Evolutionary conservation across 2,113 vertebrate genomes (phyloP).

Genomic region (Gasterosteus nipponicus): DNA sequence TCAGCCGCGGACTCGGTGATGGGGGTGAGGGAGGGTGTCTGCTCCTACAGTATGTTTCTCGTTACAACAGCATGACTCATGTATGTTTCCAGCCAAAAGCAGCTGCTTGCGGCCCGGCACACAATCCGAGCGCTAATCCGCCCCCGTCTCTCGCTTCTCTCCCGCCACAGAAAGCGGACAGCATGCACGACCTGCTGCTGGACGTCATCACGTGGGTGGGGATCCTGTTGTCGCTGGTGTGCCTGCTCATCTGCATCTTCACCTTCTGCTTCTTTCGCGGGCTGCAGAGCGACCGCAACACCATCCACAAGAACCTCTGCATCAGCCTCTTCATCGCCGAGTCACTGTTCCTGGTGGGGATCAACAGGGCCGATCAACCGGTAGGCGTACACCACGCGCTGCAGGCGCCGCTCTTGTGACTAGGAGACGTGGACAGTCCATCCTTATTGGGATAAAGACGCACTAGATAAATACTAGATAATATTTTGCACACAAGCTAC

Average conservation of each 20-base stretch:
- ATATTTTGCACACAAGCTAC: constrained; percentile 1
- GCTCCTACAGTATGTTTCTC: constrained; percentile 22
- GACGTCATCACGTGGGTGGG: constrained; percentile 99
- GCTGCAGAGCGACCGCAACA: constrained; percentile 97
- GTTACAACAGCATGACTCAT: constrained; percentile 29
- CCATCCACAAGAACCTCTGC: constrained; percentile 98
- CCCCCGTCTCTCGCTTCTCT: constrained; percentile 20
- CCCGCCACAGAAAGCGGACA: constrained; percentile 86
- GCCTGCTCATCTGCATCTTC: constrained; percentile 99
- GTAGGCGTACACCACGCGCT: constrained; percentile 78
- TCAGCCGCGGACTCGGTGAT: constrained; percentile 45
- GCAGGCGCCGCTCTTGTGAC: neutral
- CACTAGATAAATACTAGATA: neutral
- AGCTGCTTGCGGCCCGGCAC: neutral
- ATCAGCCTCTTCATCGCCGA: constrained; percentile 98
- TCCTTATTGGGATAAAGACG: neutral
- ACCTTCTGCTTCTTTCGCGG: constrained; percentile 99
- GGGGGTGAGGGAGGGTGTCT: neutral
- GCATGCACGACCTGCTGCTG: constrained; percentile 93
- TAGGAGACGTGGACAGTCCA: neutral
- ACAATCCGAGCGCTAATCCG: neutral
- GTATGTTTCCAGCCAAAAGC: constrained; percentile 18
- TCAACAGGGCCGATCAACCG: constrained; percentile 96
- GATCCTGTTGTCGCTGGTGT: constrained; percentile 96
- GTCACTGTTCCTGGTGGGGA: constrained; percentile 95